A percentile compares a stretch with the other conserved stretches of the same genome.
Evolutionary conservation across 2,888 invertebrate species (phyloP).

Genomic region (Mycalesis mineus): DNA sequence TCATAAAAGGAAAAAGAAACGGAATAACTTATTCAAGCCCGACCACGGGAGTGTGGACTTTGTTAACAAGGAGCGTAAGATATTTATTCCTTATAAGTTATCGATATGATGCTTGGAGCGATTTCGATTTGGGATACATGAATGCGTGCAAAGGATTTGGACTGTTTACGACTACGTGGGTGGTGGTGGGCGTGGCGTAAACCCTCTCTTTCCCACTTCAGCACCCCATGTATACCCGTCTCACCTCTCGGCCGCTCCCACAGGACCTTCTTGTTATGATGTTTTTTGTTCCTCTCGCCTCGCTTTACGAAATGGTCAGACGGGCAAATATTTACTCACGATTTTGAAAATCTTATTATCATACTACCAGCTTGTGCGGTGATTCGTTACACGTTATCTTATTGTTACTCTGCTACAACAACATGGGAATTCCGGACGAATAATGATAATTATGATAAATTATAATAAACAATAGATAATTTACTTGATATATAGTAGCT

Average conservation of each 20-base stretch:
- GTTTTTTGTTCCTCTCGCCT: slow-evolving; percentile 71
- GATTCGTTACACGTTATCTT: slow-evolving; percentile 18
- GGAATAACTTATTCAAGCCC: slow-evolving; percentile 71
- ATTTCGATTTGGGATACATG: slow-evolving; percentile 77
- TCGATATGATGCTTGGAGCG: slow-evolving; percentile 60
- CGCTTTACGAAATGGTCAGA: slow-evolving; percentile 70
- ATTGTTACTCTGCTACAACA: neutral
- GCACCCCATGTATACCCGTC: slow-evolving; percentile 40
- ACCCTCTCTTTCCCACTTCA: slow-evolving; percentile 45
- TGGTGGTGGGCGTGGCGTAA: slow-evolving; percentile 74
- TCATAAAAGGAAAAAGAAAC: slow-evolving; percentile 68
- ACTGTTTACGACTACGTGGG: slow-evolving; percentile 78
- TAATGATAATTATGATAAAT: neutral
- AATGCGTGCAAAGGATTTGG: slow-evolving; percentile 77
- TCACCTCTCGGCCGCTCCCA: slow-evolving; percentile 70
- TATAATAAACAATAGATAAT: neutral
- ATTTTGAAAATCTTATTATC: slow-evolving; percentile 74
- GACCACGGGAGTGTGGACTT: slow-evolving; percentile 49
- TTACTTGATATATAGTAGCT: neutral
- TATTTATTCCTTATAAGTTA: slow-evolving; percentile 43
- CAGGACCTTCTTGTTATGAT: slow-evolving; percentile 75
- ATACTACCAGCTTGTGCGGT: slow-evolving; percentile 46
- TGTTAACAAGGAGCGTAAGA: slow-evolving; percentile 41
- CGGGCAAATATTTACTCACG: slow-evolving; percentile 77
- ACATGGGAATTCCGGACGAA: neutral